Evolutionary conservation across 1,140 invertebrate genomes (phyloP), one percentile per base, ranked within the genome.

Genomic region (Drosophila orosa): DNA sequence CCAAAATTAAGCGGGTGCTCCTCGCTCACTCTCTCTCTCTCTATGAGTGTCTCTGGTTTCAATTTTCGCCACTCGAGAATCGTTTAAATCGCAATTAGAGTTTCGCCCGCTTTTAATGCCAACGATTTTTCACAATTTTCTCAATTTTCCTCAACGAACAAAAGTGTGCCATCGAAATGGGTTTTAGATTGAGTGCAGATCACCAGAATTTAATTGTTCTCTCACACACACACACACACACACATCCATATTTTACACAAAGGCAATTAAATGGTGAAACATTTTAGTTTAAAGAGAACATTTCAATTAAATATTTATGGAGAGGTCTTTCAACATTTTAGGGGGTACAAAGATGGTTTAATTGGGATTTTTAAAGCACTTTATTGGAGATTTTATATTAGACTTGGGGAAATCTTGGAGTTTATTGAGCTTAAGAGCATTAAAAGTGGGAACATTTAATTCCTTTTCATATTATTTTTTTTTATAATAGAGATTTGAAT

Each of bases 81-180:
- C 81, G 81, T 80, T 84, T 85, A 85, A 78, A 86, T 87, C 29
- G 82, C 78, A 86, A 86, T 86, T 83, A 87, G 79, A 74, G 72
- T 52, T 44, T 17, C 45, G 82, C 82, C 82, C 78, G 68, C 78
- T 67, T 80, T 71, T 66, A 74, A 60, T 63, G 58, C 37, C 37
- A 17, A 24, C 42, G 31, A 77, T 39, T 75, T 80, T 78, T 52
- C 74, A 72, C 40, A 63, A 63, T 82, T 82, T 78, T 65, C 74
- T 42, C 66, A 56, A 78, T 75, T 83, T 85, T 44, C 60, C 27
- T 27, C 8, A 31, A 17, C 39, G 25, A 35, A 74, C 54, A 57
- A 72, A 75, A 72, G 77, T 75, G 67, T 75, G 71, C 47, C 75
- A 63, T 78, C 50, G 55, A 77, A 81, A 80, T 85, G 74, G 60